These are phyloP conservation scores for Balearica regulorum DNA, from an alignment of 2,797 vertebrate genomes.

Conservation along the genomic window DNA sequence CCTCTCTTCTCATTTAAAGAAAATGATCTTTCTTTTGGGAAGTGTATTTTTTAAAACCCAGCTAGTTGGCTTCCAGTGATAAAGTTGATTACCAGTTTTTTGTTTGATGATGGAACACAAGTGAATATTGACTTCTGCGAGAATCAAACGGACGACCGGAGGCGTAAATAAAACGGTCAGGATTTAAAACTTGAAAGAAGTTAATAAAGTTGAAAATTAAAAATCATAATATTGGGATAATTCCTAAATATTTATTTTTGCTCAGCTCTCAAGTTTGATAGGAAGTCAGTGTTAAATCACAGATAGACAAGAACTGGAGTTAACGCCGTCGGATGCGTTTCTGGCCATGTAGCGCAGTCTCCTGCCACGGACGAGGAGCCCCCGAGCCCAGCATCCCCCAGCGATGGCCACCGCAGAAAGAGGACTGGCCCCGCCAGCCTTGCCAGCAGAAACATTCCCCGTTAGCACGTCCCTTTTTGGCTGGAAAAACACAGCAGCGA, in stretches of 20 bases:
- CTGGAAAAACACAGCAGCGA: not conserved
- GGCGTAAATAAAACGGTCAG: slow-evolving; percentile 63
- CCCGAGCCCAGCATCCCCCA: not conserved
- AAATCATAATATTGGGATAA: slow-evolving; percentile 79
- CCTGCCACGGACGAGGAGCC: accelerated
- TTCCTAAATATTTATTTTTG: slow-evolving; percentile 74
- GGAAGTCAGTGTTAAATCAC: slow-evolving; percentile 59
- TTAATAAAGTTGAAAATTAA: slow-evolving; percentile 77
- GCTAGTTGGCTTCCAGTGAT: slow-evolving; percentile 70
- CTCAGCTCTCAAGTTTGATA: slow-evolving; percentile 35
- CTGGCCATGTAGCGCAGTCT: not conserved
- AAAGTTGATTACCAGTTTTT: slow-evolving; percentile 66
- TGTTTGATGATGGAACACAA: slow-evolving; percentile 71
- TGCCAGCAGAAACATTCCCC: not conserved
- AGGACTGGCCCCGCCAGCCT: not conserved
- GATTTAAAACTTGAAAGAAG: slow-evolving; percentile 73
- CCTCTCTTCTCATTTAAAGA: slow-evolving; percentile 55
- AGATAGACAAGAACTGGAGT: not conserved
- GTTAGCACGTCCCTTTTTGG: slow-evolving; percentile 30
- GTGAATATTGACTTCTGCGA: slow-evolving; percentile 64
- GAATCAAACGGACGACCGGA: slow-evolving; percentile 66
- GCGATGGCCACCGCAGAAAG: not conserved
- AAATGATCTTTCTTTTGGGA: slow-evolving; percentile 63
- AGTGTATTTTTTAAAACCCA: slow-evolving; percentile 46
- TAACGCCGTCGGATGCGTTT: not conserved